Evolutionary conservation across 2,797 vertebrate genomes (phyloP).

Genomic region (Myotis myotis): DNA sequence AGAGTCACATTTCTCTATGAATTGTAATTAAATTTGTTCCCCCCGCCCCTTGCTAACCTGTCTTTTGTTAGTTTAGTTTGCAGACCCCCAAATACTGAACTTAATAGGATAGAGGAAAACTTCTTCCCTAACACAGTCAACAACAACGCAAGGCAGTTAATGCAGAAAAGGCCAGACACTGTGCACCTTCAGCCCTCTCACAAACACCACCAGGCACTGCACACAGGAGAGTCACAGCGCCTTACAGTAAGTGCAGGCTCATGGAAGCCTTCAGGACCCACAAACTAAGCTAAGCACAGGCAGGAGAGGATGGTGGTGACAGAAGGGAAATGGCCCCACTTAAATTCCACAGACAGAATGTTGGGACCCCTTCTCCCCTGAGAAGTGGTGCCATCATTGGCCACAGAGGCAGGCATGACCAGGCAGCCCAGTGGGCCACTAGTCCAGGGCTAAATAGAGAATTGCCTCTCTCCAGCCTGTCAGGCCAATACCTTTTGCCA

Average conservation of each 20-base stretch:
- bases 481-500: background rate
- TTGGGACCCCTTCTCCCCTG: no score
- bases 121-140: background rate
- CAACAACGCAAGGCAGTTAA: fast-evolving
- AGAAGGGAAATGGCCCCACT: background rate
- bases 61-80: background rate
- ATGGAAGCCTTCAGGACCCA: background rate
- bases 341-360: background rate
- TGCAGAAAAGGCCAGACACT: background rate
- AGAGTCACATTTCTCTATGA: background rate
- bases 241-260: background rate
- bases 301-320: background rate
- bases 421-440: background rate
- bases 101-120: background rate
- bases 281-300: background rate
- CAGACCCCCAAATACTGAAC: background rate
- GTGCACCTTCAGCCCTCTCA: background rate
- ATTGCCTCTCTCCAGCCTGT: background rate
- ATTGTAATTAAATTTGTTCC: background rate
- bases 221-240: fast-evolving
- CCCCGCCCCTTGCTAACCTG: background rate
- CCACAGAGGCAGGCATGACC: background rate
- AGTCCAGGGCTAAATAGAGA: background rate
- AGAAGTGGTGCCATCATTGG: background rate
- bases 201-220: background rate